phyloP scores from a whole-genome alignment of 2,888 invertebrate genomes.

The Cheilosia scutellata region DNA sequence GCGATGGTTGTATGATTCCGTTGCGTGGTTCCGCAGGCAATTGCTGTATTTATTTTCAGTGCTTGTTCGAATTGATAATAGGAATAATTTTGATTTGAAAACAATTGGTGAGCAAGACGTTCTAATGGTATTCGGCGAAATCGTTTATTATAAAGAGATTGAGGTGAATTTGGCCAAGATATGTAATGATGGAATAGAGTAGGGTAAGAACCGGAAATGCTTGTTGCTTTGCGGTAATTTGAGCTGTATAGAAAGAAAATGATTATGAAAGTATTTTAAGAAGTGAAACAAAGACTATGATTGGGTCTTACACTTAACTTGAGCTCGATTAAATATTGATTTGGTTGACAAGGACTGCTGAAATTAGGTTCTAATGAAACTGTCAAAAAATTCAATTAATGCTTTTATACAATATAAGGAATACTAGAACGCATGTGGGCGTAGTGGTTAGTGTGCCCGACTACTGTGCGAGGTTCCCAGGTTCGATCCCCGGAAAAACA shows the following conservation, averaged over 20 bases:
- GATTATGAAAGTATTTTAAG: neutral
- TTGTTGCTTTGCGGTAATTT: neutral
- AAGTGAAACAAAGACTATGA: neutral
- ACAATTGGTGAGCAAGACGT: neutral
- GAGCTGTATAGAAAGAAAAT: neutral
- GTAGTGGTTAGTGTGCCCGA: too few species aligned
- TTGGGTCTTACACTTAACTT: neutral
- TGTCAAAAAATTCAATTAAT: too few species aligned
- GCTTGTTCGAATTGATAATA: slow-evolving; percentile 22
- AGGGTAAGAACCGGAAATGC: slow-evolving; percentile 22
- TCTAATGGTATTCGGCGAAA: slow-evolving; percentile 5
- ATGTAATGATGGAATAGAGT: neutral
- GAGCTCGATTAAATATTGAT: neutral
- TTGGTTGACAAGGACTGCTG: neutral
- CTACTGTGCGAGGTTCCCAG: too few species aligned
- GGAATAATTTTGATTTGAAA: slow-evolving; percentile 13
- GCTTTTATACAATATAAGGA: too few species aligned
- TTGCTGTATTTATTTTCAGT: slow-evolving; percentile 47
- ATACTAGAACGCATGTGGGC: too few species aligned
- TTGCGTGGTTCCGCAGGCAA: slow-evolving; percentile 36
- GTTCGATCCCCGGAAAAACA: too few species aligned
- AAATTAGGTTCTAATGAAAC: too few species aligned
- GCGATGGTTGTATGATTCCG: slow-evolving; percentile 46
- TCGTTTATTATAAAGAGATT: neutral
- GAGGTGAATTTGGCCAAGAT: slow-evolving; percentile 12